Base-by-base conservation (phyloP, 2,113 vertebrate species). In the Siniperca chuatsi region DNA sequence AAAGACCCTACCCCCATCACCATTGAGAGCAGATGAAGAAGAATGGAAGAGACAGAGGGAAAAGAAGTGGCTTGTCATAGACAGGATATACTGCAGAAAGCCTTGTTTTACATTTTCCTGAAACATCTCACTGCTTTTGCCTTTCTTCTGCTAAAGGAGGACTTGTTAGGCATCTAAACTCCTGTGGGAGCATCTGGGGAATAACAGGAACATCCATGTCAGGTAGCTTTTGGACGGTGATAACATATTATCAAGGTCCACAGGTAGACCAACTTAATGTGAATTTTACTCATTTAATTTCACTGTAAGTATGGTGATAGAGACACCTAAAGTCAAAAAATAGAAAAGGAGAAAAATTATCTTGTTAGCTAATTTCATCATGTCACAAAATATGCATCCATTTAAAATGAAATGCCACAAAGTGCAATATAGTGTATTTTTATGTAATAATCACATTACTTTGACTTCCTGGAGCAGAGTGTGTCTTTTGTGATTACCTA, bases 61-160 rank as follows among this genome's bases (percentile, higher is more conserved):
- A 46, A 70, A 79, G 46, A 87, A 68, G 75, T 75, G 64, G 55
- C 80, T 77, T 85, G 81, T 86, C 83, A 81, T 52, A 81, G 81
- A 81, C 71, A 82, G 81, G 80, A 85, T 85, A 61, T 77, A 68
- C 4, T 60, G 85, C 75, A 79, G 65, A 75, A 85, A 76, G 54
- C 11, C 42, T 18, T 75, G 84, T 90, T 92, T 93, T 87, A 87
- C 80, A 93, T 88, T 88, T 89, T 84, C 82, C 86, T 92, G 80
- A 78, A 90, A 89, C 57, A 23, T 85, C 42, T 86, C 58, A 0
- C 55, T 50, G 68, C 76, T 82, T 71, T 72, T 78, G 44, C 62
- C 79, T 92, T 79, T 90, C 62, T 79, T 78, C 58, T 69, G 58
- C 74, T 77, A 16, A 80, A 90, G 60, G 7, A 72, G 68, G 60